Conservation (phyloP, 2,113 vertebrate species). For the Myocastor coypus region DNA sequence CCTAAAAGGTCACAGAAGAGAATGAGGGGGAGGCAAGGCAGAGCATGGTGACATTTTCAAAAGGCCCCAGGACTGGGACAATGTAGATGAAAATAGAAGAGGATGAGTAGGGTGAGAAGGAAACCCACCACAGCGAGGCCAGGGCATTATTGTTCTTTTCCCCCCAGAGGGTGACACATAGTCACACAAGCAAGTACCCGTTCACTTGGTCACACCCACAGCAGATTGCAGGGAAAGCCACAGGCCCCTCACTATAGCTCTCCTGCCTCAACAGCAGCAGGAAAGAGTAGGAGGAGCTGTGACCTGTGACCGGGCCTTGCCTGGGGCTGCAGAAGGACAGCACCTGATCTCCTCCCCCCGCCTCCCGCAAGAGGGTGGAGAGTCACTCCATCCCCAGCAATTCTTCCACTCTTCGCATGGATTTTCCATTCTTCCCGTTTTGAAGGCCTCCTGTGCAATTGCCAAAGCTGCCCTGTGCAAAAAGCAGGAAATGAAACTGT, state of each 20-base stretch:
- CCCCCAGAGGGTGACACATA: neutral
- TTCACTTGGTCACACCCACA: constrained; percentile 50
- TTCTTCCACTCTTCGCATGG: neutral
- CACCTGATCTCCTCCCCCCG: neutral
- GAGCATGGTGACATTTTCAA: constrained; percentile 53
- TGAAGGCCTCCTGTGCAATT: neutral
- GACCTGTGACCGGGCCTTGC: neutral
- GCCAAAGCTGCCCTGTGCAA: neutral
- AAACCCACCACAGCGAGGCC: neutral
- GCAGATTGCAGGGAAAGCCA: constrained; percentile 28
- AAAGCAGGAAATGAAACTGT: constrained; percentile 13
- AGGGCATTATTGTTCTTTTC: neutral
- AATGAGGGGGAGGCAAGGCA: constrained; percentile 15
- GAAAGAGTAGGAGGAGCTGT: constrained; percentile 40
- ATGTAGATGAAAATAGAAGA: constrained; percentile 56
- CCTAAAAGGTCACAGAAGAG: constrained; percentile 55
- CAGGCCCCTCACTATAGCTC: neutral
- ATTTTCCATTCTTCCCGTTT: neutral
- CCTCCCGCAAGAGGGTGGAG: neutral
- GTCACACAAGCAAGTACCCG: neutral
- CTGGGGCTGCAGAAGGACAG: no score
- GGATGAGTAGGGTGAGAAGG: neutral
- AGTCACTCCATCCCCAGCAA: neutral
- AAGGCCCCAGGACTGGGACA: neutral
- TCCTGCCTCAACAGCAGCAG: neutral